Conservation (phyloP, 2,797 vertebrate species). For the Oreortyx pictus region DNA sequence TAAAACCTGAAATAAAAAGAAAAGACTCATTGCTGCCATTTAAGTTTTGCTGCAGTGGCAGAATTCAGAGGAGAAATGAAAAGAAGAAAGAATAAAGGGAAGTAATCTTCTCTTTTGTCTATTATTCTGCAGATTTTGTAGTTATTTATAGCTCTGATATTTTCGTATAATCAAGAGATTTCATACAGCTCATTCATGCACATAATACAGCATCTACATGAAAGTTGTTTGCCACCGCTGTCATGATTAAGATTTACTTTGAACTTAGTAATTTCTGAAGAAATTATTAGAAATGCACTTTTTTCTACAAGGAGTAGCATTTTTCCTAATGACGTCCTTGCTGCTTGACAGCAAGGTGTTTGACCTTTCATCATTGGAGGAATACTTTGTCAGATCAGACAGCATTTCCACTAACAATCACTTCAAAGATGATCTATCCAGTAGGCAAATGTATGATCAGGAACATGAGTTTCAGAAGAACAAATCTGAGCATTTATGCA, state of each 20-base stretch:
- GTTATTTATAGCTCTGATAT: not conserved
- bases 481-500: not conserved
- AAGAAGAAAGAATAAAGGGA: not conserved
- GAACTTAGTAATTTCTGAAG: not conserved
- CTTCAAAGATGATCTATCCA: not conserved
- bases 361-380: not conserved
- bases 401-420: not conserved
- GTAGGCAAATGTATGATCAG: not conserved
- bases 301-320: not conserved
- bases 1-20: constrained; percentile 32
- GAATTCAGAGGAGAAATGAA: not conserved
- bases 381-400: not conserved
- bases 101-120: not conserved
- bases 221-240: not conserved
- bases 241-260: not conserved
- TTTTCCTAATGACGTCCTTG: not conserved
- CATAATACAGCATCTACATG: not conserved
- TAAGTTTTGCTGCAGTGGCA: not conserved
- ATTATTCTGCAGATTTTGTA: not conserved
- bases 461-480: not conserved
- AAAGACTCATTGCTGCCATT: not conserved
- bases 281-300: not conserved
- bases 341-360: not conserved
- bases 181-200: not conserved
- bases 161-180: not conserved